Percentiles rank a stretch among this genome's conserved stretches.
phyloP scores from a whole-genome alignment of 2,888 invertebrate species.

The Tetrapedia diversipes region DNA sequence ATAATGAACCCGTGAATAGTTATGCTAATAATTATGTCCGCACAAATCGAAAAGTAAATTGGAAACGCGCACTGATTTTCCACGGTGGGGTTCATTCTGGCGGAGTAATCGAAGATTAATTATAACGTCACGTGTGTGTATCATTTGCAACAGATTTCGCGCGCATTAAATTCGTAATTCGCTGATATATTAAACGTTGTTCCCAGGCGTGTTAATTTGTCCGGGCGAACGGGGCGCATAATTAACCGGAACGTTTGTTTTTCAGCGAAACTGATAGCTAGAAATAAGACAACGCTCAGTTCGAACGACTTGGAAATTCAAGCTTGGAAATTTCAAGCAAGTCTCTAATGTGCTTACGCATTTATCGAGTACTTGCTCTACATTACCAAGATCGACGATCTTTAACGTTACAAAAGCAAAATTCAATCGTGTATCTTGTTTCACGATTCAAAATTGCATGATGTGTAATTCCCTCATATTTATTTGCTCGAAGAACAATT shows the following conservation, averaged over 20 bases:
- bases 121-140: slow-evolving; percentile 21
- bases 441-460: too few species aligned
- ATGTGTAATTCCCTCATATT: too few species aligned
- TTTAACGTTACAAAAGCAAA: background rate
- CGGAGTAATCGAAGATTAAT: slow-evolving; percentile 42
- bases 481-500: too few species aligned
- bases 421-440: too few species aligned
- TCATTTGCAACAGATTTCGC: slow-evolving; percentile 46
- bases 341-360: slow-evolving; percentile 35
- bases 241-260: background rate
- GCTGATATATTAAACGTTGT: slow-evolving; percentile 16
- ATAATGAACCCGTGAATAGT: slow-evolving; percentile 4
- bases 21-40: slow-evolving; percentile 22
- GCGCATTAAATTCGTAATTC: slow-evolving; percentile 33
- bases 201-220: slow-evolving; percentile 18
- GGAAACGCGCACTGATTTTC: slow-evolving; percentile 21
- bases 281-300: slow-evolving; percentile 27
- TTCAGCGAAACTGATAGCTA: background rate
- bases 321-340: slow-evolving; percentile 36
- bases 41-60: slow-evolving; percentile 38
- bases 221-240: background rate
- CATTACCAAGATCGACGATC: background rate
- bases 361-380: slow-evolving; percentile 56
- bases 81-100: slow-evolving; percentile 33
- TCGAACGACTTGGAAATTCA: slow-evolving; percentile 57